Percentiles rank a stretch among this genome's conserved stretches.
These are phyloP conservation scores for Leptopilina syphax DNA, from an alignment of 2,888 invertebrate genomes.

Conservation along the genomic window DNA sequence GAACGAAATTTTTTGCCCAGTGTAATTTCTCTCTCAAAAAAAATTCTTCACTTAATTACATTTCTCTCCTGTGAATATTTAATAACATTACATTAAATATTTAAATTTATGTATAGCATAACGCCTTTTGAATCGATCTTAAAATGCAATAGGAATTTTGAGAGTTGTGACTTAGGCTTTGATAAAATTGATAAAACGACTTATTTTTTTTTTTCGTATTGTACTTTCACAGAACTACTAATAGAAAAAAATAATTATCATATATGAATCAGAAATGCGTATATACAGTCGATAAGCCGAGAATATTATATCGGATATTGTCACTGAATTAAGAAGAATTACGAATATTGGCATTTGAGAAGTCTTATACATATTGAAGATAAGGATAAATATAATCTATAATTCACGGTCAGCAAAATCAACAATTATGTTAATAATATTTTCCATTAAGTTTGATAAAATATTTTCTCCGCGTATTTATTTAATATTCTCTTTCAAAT, in stretches of 20 bases:
- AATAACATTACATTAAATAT: no score
- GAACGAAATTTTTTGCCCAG: no score
- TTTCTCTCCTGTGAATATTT: no score
- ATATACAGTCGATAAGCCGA: background rate
- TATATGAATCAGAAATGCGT: background rate
- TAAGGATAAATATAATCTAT: constrained; percentile 11
- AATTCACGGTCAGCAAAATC: constrained; percentile 24
- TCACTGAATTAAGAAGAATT: constrained; percentile 12
- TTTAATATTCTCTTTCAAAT: no score
- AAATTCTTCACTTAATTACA: no score
- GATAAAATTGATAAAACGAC: no score
- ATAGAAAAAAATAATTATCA: background rate
- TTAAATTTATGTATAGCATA: no score
- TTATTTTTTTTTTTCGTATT: no score
- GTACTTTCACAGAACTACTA: background rate
- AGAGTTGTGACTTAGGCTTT: no score
- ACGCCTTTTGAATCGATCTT: no score
- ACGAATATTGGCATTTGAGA: constrained; percentile 23
- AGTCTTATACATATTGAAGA: background rate
- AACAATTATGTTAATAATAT: constrained; percentile 5
- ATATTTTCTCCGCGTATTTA: background rate
- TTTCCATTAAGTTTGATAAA: background rate
- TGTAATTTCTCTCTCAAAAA: no score
- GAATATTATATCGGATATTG: background rate
- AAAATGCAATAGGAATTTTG: no score